Evolutionary conservation across 2,888 invertebrate genomes (phyloP), one percentile per base, ranked within the genome.

Genomic region (Synergus laeviventris): DNA sequence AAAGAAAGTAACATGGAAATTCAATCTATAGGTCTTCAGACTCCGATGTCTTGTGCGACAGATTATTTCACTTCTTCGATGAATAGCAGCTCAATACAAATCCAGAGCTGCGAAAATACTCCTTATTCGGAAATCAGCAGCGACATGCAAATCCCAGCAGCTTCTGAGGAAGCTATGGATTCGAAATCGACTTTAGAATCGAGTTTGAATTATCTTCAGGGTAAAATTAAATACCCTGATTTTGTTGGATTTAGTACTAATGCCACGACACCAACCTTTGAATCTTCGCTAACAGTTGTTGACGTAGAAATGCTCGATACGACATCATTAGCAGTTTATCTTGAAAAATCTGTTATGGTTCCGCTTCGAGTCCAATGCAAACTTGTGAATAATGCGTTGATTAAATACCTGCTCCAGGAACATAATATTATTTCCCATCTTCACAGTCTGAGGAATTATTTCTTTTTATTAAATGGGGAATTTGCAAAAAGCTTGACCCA

Each of bases 401-500:
- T 96, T 79, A 95, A 94, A 45, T 93, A 95, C 86, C 94, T 95
- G 83, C 90, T 96, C 0, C 92, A 93, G 0, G 93, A 95, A 79
- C 91, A 94, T 21, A 94, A 95, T 74, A 93, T 95, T 88, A 92
- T 96, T 56, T 93, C 94, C 24, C 96, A 96, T 90, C 92, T 96
- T 81, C 93, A 93, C 62, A 95, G 94, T 88, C 90, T 96, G n/a
- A 93, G 95, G 64, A 94, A 95, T 86, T 96, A 95, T 85, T 96
- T 95, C 88, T 96, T 96, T 84, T 88, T 96, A 36, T 93, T 96
- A 92, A 96, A 96, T 83, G 96, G 96, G 0, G 96, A 96, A 89
- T 96, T 96, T 89, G 94, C 94, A 0, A 93, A 93, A 45, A 94
- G 94, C 82, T 93, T 96, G 18, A 95, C 95, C 49, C 93, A 94